Conservation (phyloP, 2,888 invertebrate genomes). For the Rotaria socialis region DNA sequence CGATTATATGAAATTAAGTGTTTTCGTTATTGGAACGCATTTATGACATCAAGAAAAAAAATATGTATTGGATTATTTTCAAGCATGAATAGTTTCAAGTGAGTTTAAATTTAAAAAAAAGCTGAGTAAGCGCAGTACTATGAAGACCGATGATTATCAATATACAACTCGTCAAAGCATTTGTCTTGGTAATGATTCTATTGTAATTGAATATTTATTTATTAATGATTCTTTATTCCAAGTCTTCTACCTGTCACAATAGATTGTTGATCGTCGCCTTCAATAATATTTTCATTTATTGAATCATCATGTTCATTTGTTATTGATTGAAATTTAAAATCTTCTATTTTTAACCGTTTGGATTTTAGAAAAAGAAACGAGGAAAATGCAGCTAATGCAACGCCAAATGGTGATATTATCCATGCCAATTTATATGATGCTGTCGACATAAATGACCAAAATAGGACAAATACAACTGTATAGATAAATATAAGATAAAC, state of each 20-base stretch:
- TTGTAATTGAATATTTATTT: neutral
- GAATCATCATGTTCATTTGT: neutral
- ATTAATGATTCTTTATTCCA: neutral
- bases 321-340: neutral
- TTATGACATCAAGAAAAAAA: too few species aligned
- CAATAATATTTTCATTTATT: neutral
- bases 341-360: neutral
- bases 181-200: neutral
- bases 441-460: slow-evolving; percentile 9
- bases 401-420: slow-evolving; percentile 32
- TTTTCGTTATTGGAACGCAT: too few species aligned
- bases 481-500: neutral
- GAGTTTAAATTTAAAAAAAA: too few species aligned
- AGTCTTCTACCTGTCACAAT: neutral
- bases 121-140: too few species aligned
- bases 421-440: neutral
- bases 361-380: neutral
- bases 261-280: neutral
- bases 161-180: neutral
- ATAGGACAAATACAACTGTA: neutral
- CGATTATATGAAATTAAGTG: too few species aligned
- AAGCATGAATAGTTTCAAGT: too few species aligned
- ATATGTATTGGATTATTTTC: too few species aligned
- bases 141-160: neutral
- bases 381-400: neutral